Evolutionary conservation across 1,140 invertebrate genomes (phyloP).

Genomic region (Halictus rubicundus): DNA sequence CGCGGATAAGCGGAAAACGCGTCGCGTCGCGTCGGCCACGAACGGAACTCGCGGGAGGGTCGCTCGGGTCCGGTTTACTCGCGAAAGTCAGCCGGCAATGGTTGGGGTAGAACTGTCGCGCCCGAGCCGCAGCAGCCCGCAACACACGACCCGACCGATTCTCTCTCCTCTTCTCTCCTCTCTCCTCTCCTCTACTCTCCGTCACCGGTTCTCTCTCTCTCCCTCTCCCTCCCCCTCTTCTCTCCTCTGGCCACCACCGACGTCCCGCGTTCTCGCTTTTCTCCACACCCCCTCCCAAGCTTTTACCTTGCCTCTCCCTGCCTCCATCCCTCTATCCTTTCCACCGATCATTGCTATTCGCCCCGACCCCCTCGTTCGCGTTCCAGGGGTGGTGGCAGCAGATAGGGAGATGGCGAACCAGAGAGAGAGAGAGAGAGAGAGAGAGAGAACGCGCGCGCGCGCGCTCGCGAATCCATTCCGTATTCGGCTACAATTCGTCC

Average conservation of each 20-base stretch:
- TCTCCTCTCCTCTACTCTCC: too few relatives aligned
- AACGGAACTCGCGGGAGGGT: constrained; percentile 15
- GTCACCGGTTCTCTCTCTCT: too few relatives aligned
- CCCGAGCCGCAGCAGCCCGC: constrained; percentile 80
- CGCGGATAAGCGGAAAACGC: neutral
- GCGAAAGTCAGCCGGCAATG: constrained; percentile 73
- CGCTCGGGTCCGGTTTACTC: constrained; percentile 38
- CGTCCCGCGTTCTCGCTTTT: constrained; percentile 41
- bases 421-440: neutral
- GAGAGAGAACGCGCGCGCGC: neutral
- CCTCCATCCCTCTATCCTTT: constrained; percentile 18
- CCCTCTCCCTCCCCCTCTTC: constrained; percentile 33
- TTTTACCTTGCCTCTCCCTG: constrained; percentile 23
- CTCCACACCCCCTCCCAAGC: constrained; percentile 22
- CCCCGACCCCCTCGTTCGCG: constrained; percentile 38
- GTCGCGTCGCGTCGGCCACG: neutral
- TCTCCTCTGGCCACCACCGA: constrained; percentile 41
- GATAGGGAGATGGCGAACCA: neutral
- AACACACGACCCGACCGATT: constrained; percentile 73
- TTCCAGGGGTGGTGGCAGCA: constrained; percentile 3
- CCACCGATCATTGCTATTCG: constrained; percentile 38
- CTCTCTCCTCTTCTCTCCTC: constrained; percentile 38
- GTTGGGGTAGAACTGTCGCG: constrained; percentile 79
- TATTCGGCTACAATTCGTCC: constrained; percentile 20
- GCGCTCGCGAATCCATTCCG: constrained; percentile 23